Evolutionary conservation across 2,888 invertebrate genomes (phyloP).

Genomic region (Dusona sp.): DNA sequence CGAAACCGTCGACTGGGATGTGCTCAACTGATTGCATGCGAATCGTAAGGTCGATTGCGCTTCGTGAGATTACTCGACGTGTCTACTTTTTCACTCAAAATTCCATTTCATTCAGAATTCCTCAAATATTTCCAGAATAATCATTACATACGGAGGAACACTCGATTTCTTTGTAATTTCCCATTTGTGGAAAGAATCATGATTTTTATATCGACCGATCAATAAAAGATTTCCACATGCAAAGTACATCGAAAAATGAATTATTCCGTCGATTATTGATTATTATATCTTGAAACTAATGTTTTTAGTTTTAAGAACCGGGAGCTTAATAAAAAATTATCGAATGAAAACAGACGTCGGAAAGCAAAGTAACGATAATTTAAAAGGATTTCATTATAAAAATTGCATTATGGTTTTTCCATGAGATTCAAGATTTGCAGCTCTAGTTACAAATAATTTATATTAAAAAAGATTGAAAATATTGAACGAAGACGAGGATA

Average conservation of each 20-base stretch:
- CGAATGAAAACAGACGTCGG: neutral
- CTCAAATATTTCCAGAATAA: neutral
- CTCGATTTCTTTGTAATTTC: neutral
- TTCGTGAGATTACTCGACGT: slow-evolving; percentile 26
- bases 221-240: neutral
- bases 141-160: neutral
- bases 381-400: neutral
- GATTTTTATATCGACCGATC: neutral
- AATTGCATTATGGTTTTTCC: neutral
- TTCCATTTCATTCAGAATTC: neutral
- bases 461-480: neutral
- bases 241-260: neutral
- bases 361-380: neutral
- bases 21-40: slow-evolving; percentile 72
- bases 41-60: slow-evolving; percentile 59
- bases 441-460: neutral
- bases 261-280: neutral
- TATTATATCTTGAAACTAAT: neutral
- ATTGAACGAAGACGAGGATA: neutral
- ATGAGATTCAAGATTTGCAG: neutral
- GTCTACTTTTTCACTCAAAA: slow-evolving; percentile 10
- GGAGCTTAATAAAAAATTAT: neutral
- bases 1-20: slow-evolving; percentile 72
- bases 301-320: neutral
- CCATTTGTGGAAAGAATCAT: neutral